Conservation (phyloP, 2,113 vertebrate species). For the Alligator sinensis region DNA sequence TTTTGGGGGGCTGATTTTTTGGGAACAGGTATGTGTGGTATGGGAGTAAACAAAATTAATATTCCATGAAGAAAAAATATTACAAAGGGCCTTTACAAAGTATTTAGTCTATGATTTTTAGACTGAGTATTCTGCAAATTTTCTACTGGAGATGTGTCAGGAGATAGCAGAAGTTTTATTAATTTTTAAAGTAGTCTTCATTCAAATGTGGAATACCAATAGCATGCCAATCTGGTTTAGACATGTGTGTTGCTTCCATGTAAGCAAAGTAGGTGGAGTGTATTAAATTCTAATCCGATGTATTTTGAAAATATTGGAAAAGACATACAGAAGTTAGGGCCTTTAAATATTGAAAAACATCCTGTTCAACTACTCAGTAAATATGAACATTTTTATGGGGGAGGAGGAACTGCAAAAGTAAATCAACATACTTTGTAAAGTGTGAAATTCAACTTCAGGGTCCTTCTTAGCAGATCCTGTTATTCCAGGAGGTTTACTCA, state of each 20-base stretch:
- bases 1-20: too few relatives aligned
- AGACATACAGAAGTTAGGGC: background rate
- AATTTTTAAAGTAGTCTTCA: background rate
- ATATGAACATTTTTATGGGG: background rate
- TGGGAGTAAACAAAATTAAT: too few relatives aligned
- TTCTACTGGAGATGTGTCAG: background rate
- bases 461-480: conserved; percentile 52
- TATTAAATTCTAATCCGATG: background rate
- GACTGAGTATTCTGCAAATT: background rate
- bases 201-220: background rate
- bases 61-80: too few relatives aligned
- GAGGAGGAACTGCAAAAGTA: background rate
- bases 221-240: background rate
- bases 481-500: conserved; percentile 53
- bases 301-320: background rate
- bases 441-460: conserved; percentile 26
- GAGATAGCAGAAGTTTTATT: background rate
- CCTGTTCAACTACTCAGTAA: background rate
- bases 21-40: too few relatives aligned
- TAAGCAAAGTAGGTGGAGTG: background rate
- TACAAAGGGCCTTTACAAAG: too few relatives aligned
- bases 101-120: background rate
- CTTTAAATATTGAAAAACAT: too few relatives aligned
- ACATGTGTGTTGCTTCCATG: background rate
- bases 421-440: conserved; percentile 62